Evolutionary conservation across 2,888 invertebrate species (phyloP), one percentile per base, ranked within the genome.

Genomic region (Ceriagrion tenellum): DNA sequence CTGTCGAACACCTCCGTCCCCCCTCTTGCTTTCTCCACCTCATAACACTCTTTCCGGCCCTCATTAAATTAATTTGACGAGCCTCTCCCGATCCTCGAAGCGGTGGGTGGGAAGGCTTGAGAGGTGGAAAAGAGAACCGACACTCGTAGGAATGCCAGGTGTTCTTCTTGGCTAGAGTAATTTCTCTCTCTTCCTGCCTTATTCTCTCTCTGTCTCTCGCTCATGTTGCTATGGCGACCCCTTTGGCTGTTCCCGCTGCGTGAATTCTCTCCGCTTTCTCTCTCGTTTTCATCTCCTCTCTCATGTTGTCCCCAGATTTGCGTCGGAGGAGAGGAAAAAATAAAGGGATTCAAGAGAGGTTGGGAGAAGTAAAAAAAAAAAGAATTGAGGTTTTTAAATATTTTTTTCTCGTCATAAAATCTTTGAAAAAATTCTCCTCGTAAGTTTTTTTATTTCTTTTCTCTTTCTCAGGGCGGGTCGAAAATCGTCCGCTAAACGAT

Each of bases 41-140:
- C 93, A 93, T 74, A 93, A 93, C 63, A 63, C 47, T 35, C 69
- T 47, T 93, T 47, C 40, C 69, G 23, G 35, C 93, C 69, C 69
- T 93, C 93, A 93, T 93, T 93, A 69, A 69, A 93, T 93, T 93
- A 93, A 93, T 93, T 93, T 93, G 47, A 93, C 93, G 93, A 93
- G 93, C 47, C 81, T 81, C 93, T 69, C 47, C 91, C 91, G 10
- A 56, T 91, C 91, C 63, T 63, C 47, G 40, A 20, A 35, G 35
- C 35, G 30, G 13, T 81, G 81, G 35, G 81, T 35, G 81, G 16
- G 81, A 47, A 8, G 81, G n/a, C 63, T 69, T 18, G 69, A 69
- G n/a, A 47, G 47, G 47, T 47, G 69, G n/a, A 69, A 59, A 20
- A 59, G 13, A 59, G 69, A 26, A 69, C 23, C 26, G 69, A 26